Evolutionary conservation across 2,888 invertebrate species (phyloP), one percentile per base, ranked within the genome.

Genomic region (Lasioglossum villosulum): DNA sequence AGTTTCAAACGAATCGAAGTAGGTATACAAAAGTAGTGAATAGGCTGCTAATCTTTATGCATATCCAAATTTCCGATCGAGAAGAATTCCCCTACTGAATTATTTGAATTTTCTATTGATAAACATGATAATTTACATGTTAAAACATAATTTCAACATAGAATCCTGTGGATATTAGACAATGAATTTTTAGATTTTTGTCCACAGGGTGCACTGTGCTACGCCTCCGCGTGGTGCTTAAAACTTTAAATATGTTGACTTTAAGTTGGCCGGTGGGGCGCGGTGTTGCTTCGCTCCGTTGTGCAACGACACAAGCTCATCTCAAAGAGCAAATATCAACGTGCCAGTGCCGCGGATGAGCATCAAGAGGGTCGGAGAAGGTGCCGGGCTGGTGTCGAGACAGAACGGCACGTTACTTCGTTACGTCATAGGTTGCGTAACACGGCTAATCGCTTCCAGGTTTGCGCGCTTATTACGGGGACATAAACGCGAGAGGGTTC

Each of bases 241-340:
- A 88, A 90, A 91, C 90, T 91, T 90, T 81, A 91, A 91, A 91
- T 89, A 90, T 86, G 91, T 92, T 91, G 89, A 91, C 86, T 89
- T 87, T 83, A 89, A 92, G 86, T 90, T 89, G 39, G n/a, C 30
- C 30, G 52, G 52, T 6, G 52, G 68, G 84, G 75, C 87, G 76
- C 34, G 19, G 27, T 71, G 82, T 70, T 72, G 59, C 82, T 79
- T 81, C 39, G 34, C n/a, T 30, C 56, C 6, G 70, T 30, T 19
- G 80, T 27, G 45, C 8, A 34, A 8, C 37, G 83, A 79, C 79
- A 45, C 72, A 79, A 84, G 74, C 82, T 68, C 68, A 78, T 82
- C 83, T 80, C 75, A 66, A 72, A 72, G 73, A 81, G 84, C 82
- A 83, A 88, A 88, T 79, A 86, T 68, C 73, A 90, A 75, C 78